These are phyloP conservation scores for Brachionus calyciflorus DNA, from an alignment of 1,140 invertebrate species.

Conservation along the genomic window DNA sequence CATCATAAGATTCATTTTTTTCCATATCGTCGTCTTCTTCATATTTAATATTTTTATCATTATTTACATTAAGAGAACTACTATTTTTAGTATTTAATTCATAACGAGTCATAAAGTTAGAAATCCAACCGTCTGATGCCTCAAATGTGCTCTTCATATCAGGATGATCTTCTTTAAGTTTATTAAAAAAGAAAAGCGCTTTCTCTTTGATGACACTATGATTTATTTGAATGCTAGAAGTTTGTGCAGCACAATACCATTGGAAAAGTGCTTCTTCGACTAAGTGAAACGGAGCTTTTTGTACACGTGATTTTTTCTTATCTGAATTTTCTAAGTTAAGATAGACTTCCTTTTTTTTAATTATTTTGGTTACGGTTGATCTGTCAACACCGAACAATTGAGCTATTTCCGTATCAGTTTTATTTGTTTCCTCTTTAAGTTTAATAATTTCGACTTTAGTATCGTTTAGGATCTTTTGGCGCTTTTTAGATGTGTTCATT, in stretches of 20 bases:
- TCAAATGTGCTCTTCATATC: not conserved
- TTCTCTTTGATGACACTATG: conserved; percentile 17
- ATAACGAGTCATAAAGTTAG: conserved; percentile 18
- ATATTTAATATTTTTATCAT: not conserved
- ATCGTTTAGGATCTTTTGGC: conserved; percentile 27
- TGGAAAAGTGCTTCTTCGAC: conserved; percentile 23
- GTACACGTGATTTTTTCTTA: conserved; percentile 15
- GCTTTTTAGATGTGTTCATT: conserved; percentile 11
- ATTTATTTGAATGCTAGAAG: not conserved
- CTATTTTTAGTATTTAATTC: conserved; percentile 25
- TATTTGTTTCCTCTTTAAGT: not conserved
- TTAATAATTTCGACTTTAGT: conserved; percentile 13
- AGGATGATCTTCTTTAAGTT: not conserved
- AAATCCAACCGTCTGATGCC: conserved; percentile 10
- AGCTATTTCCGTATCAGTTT: conserved; percentile 22
- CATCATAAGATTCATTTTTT: not conserved
- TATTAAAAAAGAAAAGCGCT: conserved; percentile 17
- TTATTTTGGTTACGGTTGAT: conserved; percentile 17
- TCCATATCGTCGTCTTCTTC: too few relatives aligned
- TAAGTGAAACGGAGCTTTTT: conserved; percentile 11
- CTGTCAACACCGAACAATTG: not conserved
- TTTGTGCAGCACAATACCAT: not conserved
- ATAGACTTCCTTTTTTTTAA: conserved; percentile 24
- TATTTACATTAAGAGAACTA: not conserved
- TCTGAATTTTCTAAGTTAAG: conserved; percentile 5